phyloP scores from a whole-genome alignment of 2,797 vertebrate genomes.

The Labeo calbasu region DNA sequence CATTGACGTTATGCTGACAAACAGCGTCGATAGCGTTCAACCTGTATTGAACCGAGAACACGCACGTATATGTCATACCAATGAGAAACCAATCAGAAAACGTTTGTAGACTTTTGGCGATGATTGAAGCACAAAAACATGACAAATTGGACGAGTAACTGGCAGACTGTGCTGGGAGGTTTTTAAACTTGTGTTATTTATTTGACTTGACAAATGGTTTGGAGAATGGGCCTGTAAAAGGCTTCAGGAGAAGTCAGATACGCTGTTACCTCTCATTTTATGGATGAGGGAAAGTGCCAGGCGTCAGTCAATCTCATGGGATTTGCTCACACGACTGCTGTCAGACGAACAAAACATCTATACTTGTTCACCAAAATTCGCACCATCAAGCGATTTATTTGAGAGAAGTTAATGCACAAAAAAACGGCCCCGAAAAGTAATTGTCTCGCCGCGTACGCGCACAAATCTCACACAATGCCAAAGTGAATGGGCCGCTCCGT shows the following conservation, averaged over 20 bases:
- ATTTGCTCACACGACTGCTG: conserved; percentile 38
- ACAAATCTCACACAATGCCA: conserved; percentile 77
- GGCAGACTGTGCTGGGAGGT: neutral
- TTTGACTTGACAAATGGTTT: conserved; percentile 27
- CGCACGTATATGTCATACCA: neutral
- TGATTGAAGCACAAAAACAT: conserved; percentile 8
- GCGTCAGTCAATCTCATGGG: conserved; percentile 39
- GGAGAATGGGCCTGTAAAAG: conserved; percentile 30
- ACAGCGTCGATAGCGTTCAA: neutral
- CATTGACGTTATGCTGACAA: neutral
- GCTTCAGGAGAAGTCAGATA: conserved; percentile 29
- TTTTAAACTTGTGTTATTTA: conserved; percentile 28
- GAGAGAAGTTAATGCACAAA: conserved; percentile 17
- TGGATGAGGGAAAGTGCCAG: conserved; percentile 48
- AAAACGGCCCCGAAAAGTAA: neutral
- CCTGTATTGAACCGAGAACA: neutral
- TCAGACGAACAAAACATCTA: conserved; percentile 21
- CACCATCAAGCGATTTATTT: conserved; percentile 37
- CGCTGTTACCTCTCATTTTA: conserved; percentile 44
- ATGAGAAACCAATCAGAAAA: neutral
- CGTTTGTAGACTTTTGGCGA: neutral
- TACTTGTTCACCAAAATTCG: conserved; percentile 4
- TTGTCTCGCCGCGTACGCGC: conserved; percentile 70
- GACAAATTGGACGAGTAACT: neutral
- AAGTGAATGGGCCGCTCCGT: conserved; percentile 64